Evolutionary conservation across 2,797 vertebrate species (phyloP).

Genomic region (Odontamblyopus lacepedii): DNA sequence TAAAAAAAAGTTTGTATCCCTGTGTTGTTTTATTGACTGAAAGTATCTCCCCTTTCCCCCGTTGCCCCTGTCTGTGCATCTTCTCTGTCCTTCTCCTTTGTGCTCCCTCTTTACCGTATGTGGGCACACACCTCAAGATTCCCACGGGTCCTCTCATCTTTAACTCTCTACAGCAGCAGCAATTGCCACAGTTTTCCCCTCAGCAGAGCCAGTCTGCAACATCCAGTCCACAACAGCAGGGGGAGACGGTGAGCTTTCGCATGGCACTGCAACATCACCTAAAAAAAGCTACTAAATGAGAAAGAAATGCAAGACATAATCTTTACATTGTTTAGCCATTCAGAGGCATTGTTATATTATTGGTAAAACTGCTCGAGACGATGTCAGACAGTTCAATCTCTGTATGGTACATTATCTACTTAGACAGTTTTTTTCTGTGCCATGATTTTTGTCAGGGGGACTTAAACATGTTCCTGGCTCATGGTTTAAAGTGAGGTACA

Average conservation of each 20-base stretch:
- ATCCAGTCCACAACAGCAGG: slow-evolving; percentile 85
- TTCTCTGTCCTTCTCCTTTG: slow-evolving; percentile 13
- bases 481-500: too few species aligned
- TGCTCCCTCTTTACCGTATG: slow-evolving; percentile 25
- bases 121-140: slow-evolving; percentile 76
- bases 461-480: too few species aligned
- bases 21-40: slow-evolving; percentile 35
- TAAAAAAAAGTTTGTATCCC: slow-evolving; percentile 12
- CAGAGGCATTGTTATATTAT: too few species aligned
- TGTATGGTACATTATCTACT: too few species aligned
- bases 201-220: slow-evolving; percentile 84
- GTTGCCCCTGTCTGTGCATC: slow-evolving; percentile 31
- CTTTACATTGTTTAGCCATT: too few species aligned
- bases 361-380: too few species aligned
- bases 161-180: slow-evolving; percentile 88
- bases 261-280: background rate
- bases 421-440: too few species aligned
- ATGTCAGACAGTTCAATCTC: too few species aligned
- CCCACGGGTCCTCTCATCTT: slow-evolving; percentile 87
- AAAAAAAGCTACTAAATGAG: too few species aligned
- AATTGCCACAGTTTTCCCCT: slow-evolving; percentile 85
- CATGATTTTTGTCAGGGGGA: too few species aligned
- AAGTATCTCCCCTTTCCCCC: slow-evolving; percentile 36
- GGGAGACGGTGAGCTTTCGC: slow-evolving; percentile 78
- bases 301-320: too few species aligned